Percentiles rank a stretch among this genome's conserved stretches.
phyloP scores from a whole-genome alignment of 2,888 invertebrate species.

The Drosophila koepferae region DNA sequence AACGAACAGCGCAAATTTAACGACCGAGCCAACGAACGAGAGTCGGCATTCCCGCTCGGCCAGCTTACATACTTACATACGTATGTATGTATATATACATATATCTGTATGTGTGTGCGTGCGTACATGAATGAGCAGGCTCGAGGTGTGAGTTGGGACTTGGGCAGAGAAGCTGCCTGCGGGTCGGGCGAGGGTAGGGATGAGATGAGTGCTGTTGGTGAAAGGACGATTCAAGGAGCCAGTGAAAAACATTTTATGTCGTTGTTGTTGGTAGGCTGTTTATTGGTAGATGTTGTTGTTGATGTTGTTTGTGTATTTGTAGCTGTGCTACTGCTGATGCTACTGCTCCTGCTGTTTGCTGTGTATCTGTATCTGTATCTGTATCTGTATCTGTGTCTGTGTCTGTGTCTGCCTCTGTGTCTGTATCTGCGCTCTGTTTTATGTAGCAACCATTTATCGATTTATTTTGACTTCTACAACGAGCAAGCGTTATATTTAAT shows the following conservation, averaged over 20 bases:
- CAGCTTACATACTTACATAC: neutral
- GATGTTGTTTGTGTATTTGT: conserved; percentile 27
- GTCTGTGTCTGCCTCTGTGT: conserved; percentile 43
- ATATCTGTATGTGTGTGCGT: neutral
- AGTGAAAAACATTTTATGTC: conserved; percentile 67
- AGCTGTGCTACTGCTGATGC: conserved; percentile 57
- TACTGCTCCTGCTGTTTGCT: conserved; percentile 28
- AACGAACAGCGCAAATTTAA: conserved; percentile 28
- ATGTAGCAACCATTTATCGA: conserved; percentile 72
- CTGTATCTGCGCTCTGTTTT: conserved; percentile 45
- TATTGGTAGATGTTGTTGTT: conserved; percentile 56
- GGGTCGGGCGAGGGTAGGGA: neutral
- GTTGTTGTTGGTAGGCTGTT: conserved; percentile 69
- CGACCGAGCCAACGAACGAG: conserved; percentile 38
- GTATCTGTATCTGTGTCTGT: conserved; percentile 32
- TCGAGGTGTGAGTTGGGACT: conserved; percentile 19
- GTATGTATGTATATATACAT: conserved; percentile 39
- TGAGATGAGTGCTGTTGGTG: conserved; percentile 27
- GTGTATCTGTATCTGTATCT: conserved; percentile 15
- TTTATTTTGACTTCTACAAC: conserved; percentile 79
- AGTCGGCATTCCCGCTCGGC: conserved; percentile 56
- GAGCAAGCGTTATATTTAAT: conserved; percentile 70
- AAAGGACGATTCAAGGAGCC: conserved; percentile 79
- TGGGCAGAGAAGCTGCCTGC: conserved; percentile 31
- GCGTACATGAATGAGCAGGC: conserved; percentile 63